Percentiles rank a stretch among this genome's conserved stretches.
Evolutionary conservation across 2,888 invertebrate species (phyloP).

Genomic region (Unio delphinus): DNA sequence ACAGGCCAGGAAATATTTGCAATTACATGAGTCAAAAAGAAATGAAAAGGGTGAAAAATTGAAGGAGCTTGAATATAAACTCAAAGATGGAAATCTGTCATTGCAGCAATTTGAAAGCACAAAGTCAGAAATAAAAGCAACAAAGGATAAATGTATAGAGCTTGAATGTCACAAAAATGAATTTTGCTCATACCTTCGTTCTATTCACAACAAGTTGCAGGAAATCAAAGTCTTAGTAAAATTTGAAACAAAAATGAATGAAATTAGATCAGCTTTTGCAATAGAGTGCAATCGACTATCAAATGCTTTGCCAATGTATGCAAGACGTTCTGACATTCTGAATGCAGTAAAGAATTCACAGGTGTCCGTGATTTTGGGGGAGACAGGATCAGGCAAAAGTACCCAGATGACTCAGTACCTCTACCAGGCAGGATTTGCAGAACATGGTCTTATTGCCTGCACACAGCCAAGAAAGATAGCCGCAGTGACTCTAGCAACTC

Average conservation of each 20-base stretch:
- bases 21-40: slow-evolving; percentile 18
- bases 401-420: slow-evolving; percentile 70
- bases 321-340: slow-evolving; percentile 53
- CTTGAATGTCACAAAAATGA: slow-evolving; percentile 39
- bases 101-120: slow-evolving; percentile 22
- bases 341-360: slow-evolving; percentile 49
- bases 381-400: slow-evolving; percentile 72
- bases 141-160: slow-evolving; percentile 46
- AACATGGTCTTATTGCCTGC: slow-evolving; percentile 60
- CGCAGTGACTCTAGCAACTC: slow-evolving; percentile 67
- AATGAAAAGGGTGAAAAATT: slow-evolving; percentile 2
- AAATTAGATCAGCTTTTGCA: slow-evolving; percentile 38
- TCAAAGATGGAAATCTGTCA: slow-evolving; percentile 14
- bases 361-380: slow-evolving; percentile 66
- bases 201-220: slow-evolving; percentile 23
- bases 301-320: slow-evolving; percentile 64
- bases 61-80: slow-evolving; percentile 1
- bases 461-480: slow-evolving; percentile 72
- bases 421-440: slow-evolving; percentile 52
- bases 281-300: slow-evolving; percentile 50
- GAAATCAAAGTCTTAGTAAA: slow-evolving; percentile 11
- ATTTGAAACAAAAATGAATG: slow-evolving; percentile 22
- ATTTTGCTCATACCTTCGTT: slow-evolving; percentile 31
- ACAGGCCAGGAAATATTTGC: slow-evolving; percentile 7
- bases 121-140: slow-evolving; percentile 22